phyloP scores from a whole-genome alignment of 2,113 vertebrate species.

The Takifugu bimaculatus region DNA sequence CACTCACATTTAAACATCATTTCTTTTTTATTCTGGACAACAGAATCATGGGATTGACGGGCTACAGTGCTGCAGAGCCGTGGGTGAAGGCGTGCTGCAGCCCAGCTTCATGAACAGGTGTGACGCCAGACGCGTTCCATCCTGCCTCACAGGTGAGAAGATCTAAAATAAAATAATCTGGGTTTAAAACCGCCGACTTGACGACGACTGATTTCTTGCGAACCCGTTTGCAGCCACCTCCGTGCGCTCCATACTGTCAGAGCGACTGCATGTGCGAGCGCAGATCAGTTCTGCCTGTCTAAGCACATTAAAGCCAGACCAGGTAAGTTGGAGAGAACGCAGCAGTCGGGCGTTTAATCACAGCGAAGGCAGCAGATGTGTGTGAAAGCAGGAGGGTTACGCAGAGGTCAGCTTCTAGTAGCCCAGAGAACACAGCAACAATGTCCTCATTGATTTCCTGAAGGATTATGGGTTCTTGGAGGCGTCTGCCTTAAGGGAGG shows the following conservation, averaged over 20 bases:
- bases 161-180: conserved; percentile 6
- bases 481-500: conserved; percentile 7
- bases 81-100: background rate
- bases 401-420: conserved; percentile 12
- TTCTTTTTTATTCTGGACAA: background rate
- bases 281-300: no score
- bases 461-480: conserved; percentile 9
- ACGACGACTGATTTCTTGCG: no score
- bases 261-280: no score
- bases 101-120: conserved; percentile 21
- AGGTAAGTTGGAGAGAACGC: no score
- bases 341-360: no score
- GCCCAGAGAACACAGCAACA: conserved; percentile 15
- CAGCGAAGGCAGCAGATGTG: no score
- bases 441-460: conserved; percentile 26
- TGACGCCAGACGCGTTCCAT: conserved; percentile 5
- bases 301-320: no score
- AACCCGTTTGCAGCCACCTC: no score
- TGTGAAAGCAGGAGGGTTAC: background rate
- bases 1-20: background rate
- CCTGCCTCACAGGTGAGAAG: background rate
- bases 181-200: conserved; percentile 5
- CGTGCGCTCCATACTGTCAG: no score
- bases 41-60: background rate
- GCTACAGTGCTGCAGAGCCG: background rate